Evolutionary conservation across 2,888 invertebrate species (phyloP).

Genomic region (Nomada flava): DNA sequence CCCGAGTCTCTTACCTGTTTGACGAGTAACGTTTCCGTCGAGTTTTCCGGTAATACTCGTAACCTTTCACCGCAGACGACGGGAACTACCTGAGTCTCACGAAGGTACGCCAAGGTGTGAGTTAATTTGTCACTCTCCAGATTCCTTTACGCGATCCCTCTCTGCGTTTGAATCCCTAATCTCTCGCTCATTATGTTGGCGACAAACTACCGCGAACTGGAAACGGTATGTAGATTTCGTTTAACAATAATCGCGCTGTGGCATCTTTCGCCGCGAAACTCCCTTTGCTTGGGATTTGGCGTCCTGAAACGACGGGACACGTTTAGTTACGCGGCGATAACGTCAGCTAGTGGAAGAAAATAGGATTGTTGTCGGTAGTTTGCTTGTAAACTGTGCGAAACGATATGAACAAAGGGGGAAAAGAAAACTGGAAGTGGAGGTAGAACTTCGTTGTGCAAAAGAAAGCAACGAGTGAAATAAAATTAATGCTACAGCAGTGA

Average conservation of each 20-base stretch:
- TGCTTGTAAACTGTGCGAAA: background rate
- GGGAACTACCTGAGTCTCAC: constrained; percentile 49
- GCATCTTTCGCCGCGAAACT: background rate
- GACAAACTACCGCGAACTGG: constrained; percentile 45
- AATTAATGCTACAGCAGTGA: too few species aligned
- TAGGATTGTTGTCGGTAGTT: background rate
- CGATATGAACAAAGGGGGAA: background rate
- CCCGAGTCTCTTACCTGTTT: constrained; percentile 44
- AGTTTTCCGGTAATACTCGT: constrained; percentile 44
- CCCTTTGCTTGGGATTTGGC: background rate
- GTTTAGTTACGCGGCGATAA: constrained; percentile 1
- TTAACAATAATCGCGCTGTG: constrained; percentile 12
- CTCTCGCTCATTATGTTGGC: constrained; percentile 47
- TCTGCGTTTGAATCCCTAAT: constrained; percentile 38
- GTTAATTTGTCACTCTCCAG: constrained; percentile 63
- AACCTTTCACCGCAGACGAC: constrained; percentile 32
- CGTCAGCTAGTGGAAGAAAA: background rate
- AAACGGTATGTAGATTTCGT: constrained; percentile 1
- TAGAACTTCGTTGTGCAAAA: too few species aligned
- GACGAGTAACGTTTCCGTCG: constrained; percentile 56
- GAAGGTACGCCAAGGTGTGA: constrained; percentile 42
- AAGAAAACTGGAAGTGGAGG: too few species aligned
- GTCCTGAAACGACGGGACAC: background rate
- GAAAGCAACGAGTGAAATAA: too few species aligned
- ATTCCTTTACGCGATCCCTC: constrained; percentile 45